Conservation (phyloP, 1,140 invertebrate species). For the Halictus rubicundus region DNA sequence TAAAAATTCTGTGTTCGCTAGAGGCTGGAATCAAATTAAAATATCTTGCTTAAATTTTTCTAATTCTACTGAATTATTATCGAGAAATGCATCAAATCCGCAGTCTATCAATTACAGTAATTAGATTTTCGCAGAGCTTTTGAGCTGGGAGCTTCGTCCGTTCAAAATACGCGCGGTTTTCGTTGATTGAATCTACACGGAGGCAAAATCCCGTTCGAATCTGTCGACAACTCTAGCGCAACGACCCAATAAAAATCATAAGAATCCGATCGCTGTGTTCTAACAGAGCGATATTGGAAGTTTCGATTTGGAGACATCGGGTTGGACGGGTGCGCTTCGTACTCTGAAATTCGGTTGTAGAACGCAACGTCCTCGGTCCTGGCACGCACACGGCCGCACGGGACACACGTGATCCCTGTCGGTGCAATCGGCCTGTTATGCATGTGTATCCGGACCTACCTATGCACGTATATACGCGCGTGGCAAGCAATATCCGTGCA, state of each 20-base stretch:
- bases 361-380: not conserved
- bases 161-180: not conserved
- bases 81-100: too few species aligned
- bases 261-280: not conserved
- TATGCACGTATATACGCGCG: not conserved
- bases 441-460: not conserved
- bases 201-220: not conserved
- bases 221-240: not conserved
- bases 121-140: too few species aligned
- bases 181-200: not conserved
- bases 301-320: not conserved
- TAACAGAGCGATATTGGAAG: conserved; percentile 17
- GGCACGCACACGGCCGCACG: not conserved
- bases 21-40: too few species aligned
- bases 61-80: too few species aligned
- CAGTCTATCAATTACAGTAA: too few species aligned
- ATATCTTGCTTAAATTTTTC: too few species aligned
- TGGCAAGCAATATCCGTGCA: conserved; percentile 52
- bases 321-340: conserved; percentile 13
- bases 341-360: not conserved
- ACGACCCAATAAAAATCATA: not conserved
- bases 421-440: not conserved
- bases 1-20: too few species aligned
- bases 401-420: not conserved
- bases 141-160: too few species aligned